phyloP scores from a whole-genome alignment of 2,797 vertebrate genomes.

The Enteromius treurensis region DNA sequence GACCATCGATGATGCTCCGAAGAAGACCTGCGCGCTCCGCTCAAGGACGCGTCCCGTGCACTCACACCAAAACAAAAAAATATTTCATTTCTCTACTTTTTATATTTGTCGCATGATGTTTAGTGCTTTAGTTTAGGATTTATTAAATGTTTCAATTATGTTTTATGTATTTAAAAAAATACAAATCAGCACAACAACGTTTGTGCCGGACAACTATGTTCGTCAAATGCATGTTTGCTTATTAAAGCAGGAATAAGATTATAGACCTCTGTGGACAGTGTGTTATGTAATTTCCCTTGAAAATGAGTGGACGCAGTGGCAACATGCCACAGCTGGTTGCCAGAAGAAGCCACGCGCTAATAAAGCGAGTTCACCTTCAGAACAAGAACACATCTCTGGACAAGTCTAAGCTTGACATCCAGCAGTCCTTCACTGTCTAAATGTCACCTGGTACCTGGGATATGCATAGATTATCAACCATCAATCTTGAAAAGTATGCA shows the following conservation, averaged over 20 bases:
- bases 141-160: neutral
- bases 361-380: neutral
- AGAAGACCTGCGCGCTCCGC: neutral
- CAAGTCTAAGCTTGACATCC: conserved; percentile 12
- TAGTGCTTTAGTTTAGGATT: too few relatives aligned
- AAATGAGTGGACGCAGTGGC: conserved; percentile 11
- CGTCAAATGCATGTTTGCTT: neutral
- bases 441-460: neutral
- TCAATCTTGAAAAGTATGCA: neutral
- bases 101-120: neutral
- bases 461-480: neutral
- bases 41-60: neutral
- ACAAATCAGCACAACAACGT: neutral
- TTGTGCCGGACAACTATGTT: neutral
- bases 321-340: conserved; percentile 27
- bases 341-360: conserved; percentile 7
- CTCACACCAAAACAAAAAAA: too few relatives aligned
- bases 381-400: neutral
- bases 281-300: neutral
- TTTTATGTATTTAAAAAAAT: neutral
- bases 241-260: neutral
- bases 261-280: neutral
- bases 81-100: neutral
- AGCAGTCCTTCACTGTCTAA: neutral
- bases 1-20: neutral